Conservation (phyloP, 2,113 vertebrate genomes). For the Aphyosemion australe region DNA sequence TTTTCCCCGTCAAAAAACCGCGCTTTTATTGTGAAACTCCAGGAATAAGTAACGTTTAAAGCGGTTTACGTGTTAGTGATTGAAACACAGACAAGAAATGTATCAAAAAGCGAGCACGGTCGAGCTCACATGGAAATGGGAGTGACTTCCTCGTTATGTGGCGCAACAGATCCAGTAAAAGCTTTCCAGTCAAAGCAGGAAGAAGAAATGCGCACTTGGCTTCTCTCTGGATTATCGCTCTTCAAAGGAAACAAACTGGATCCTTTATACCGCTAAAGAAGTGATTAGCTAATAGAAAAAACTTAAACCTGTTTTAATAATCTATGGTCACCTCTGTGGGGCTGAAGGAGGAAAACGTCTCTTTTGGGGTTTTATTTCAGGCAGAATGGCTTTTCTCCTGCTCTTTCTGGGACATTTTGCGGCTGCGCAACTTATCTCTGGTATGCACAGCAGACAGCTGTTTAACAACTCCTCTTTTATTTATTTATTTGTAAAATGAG, state of each 20-base stretch:
- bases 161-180: constrained; percentile 22
- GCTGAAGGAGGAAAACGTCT: not conserved
- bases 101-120: too few relatives aligned
- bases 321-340: not conserved
- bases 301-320: too few relatives aligned
- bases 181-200: constrained; percentile 3
- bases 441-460: not conserved
- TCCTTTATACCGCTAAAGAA: too few relatives aligned
- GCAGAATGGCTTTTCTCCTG: not conserved
- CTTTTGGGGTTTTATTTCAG: constrained; percentile 7
- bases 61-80: too few relatives aligned
- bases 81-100: too few relatives aligned
- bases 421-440: not conserved
- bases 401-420: not conserved
- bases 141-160: constrained; percentile 11
- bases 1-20: too few relatives aligned
- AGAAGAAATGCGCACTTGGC: not conserved
- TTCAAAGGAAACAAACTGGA: too few relatives aligned
- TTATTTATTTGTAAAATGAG: not conserved
- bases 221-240: not conserved
- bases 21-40: too few relatives aligned
- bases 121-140: not conserved
- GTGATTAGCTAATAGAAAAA: not conserved
- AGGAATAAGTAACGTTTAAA: too few relatives aligned
- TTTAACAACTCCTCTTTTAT: not conserved